A percentile compares a stretch with the other conserved stretches of the same genome.
phyloP scores from a whole-genome alignment of 2,888 invertebrate species.

The Argyresthia albistria region DNA sequence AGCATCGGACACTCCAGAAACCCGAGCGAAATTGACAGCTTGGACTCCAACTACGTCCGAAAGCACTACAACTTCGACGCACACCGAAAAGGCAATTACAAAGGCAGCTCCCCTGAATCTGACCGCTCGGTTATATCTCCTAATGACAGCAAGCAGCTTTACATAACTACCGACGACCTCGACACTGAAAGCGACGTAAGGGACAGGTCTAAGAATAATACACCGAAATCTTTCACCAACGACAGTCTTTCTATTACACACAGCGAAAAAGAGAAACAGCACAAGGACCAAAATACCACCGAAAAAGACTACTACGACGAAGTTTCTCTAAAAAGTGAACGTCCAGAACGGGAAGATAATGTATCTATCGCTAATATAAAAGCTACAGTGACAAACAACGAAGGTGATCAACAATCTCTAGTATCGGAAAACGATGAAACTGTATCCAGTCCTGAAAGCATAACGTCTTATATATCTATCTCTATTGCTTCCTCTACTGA shows the following conservation, averaged over 20 bases:
- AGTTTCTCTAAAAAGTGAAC: conserved; percentile 34
- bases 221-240: conserved; percentile 56
- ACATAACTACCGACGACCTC: conserved; percentile 51
- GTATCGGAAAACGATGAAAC: conserved; percentile 63
- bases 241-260: conserved; percentile 47
- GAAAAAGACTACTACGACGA: conserved; percentile 35
- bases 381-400: conserved; percentile 21
- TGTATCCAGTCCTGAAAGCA: conserved; percentile 62
- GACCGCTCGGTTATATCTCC: conserved; percentile 47
- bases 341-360: conserved; percentile 22
- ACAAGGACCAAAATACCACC: conserved; percentile 19
- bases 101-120: conserved; percentile 61
- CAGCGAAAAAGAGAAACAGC: conserved; percentile 40
- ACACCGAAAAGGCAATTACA: conserved; percentile 46
- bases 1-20: conserved; percentile 62
- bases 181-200: conserved; percentile 49
- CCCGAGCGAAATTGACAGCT: conserved; percentile 70
- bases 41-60: conserved; percentile 72
- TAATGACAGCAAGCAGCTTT: conserved; percentile 47
- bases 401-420: conserved; percentile 43
- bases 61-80: conserved; percentile 69
- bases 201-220: conserved; percentile 52
- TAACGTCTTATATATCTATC: conserved; percentile 66
- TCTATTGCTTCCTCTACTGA: conserved; percentile 63
- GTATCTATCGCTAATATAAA: conserved; percentile 8